Evolutionary conservation across 2,888 invertebrate species (phyloP), one percentile per base, ranked within the genome.

Genomic region (Odontomyia ornata): DNA sequence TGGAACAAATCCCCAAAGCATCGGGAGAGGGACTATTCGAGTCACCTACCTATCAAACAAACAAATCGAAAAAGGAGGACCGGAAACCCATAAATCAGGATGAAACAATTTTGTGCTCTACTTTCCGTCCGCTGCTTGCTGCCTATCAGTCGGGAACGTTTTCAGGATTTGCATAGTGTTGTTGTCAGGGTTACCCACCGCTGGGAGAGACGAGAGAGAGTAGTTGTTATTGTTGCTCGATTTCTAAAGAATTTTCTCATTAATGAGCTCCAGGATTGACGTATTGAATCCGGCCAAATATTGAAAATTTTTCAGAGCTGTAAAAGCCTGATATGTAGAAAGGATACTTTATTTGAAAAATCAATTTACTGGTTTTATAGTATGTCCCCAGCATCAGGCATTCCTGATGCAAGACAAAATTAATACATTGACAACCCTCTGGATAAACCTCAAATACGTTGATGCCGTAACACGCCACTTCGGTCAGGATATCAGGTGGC

Each of bases 51-150:
- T 77, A 77, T 72, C 77, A 77, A 73, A 72, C 62, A 73, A 72
- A 73, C 64, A 76, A 64, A 76, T 65, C 56, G 65, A 64, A 77
- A 73, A 43, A 65, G 60, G 62, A 73, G 65, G 77, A 57, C 64
- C 57, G 52, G 36, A 73, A 67, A 46, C 57, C 27, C 73, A 77
- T 77, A 77, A 77, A 77, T 77, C 77, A 77, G 57, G 72, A 77
- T 77, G 72, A 65, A 73, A 77, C 73, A 73, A 77, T 67, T 77
- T 77, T 36, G 67, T 36, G 67, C 23, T 77, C 64, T 30, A 64
- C 73, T 60, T 57, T 73, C 60, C 60, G 75, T 62, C 57, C 28
- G 60, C 3, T 56, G 56, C 4, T 9, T 27, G 23, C 36, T 69
- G 46, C 69, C 69, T 46, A 46, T 30, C 21, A 27, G 73, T 43